A percentile compares a stretch with the other conserved stretches of the same genome.
phyloP scores from a whole-genome alignment of 2,113 vertebrate species.

The Bos indicus region DNA sequence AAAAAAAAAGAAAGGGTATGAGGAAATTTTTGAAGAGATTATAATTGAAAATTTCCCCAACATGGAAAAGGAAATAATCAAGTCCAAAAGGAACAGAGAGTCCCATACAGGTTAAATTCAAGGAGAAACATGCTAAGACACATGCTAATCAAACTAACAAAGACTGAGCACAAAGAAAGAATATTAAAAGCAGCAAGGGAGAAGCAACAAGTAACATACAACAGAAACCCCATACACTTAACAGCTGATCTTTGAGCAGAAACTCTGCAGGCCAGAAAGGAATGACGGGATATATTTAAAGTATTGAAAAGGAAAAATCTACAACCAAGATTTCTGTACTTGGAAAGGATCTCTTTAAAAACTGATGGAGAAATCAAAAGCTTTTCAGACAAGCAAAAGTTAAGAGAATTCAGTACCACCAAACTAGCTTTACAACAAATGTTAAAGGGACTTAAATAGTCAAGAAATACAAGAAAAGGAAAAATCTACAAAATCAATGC shows the following conservation, averaged over 20 bases:
- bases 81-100: background rate
- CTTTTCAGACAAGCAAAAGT: background rate
- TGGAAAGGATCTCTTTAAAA: background rate
- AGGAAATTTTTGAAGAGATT: background rate
- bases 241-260: background rate
- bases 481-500: background rate
- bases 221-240: background rate
- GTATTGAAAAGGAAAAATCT: background rate
- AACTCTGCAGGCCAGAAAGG: background rate
- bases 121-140: background rate
- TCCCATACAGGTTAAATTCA: background rate
- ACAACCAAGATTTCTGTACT: background rate
- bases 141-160: background rate
- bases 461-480: background rate
- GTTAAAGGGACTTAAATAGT: background rate
- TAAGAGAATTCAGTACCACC: background rate
- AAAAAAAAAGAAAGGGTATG: background rate
- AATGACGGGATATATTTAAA: too few species aligned
- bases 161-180: background rate
- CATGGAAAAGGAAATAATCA: background rate
- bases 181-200: background rate
- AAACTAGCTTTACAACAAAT: background rate
- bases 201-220: background rate
- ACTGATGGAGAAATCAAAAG: background rate
- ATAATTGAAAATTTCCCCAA: background rate